Conservation (phyloP, 2,888 invertebrate species). For the Apamea crenata region DNA sequence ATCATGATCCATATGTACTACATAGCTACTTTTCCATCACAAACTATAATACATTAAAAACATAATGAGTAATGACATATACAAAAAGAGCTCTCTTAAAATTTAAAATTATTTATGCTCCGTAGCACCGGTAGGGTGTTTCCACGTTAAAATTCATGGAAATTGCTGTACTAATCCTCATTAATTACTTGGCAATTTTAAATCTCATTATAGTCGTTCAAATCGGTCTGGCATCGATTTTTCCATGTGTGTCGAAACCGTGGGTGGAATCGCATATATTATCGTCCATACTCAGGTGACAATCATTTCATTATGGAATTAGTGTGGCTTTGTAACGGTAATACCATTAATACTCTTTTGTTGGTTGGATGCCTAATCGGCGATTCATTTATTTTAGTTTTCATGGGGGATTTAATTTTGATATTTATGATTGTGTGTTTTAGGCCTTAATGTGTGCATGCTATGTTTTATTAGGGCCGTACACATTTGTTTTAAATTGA, state of each 20-base stretch:
- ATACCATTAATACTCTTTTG: constrained; percentile 48
- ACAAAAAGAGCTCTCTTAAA: constrained; percentile 13
- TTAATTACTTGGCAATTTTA: constrained; percentile 87
- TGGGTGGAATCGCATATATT: constrained; percentile 84
- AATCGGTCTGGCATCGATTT: constrained; percentile 88
- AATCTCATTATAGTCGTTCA: constrained; percentile 87
- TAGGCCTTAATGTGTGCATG: background rate
- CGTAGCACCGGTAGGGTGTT: constrained; percentile 39
- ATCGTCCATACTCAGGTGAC: constrained; percentile 81
- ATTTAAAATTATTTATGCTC: constrained; percentile 44
- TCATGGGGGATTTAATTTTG: background rate
- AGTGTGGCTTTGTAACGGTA: constrained; percentile 46
- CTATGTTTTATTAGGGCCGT: background rate
- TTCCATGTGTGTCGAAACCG: constrained; percentile 73
- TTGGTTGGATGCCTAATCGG: constrained; percentile 12
- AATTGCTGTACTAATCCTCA: constrained; percentile 82
- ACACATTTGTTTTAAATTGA: background rate
- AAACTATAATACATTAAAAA: constrained; percentile 16
- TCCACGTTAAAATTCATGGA: constrained; percentile 67
- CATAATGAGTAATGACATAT: background rate
- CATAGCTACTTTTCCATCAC: background rate
- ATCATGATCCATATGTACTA: background rate
- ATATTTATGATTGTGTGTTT: background rate
- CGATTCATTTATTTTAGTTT: constrained; percentile 31
- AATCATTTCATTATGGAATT: constrained; percentile 67